Percentiles rank a stretch among this genome's conserved stretches.
phyloP scores from a whole-genome alignment of 2,888 invertebrate species.

The Meteorus colon region DNA sequence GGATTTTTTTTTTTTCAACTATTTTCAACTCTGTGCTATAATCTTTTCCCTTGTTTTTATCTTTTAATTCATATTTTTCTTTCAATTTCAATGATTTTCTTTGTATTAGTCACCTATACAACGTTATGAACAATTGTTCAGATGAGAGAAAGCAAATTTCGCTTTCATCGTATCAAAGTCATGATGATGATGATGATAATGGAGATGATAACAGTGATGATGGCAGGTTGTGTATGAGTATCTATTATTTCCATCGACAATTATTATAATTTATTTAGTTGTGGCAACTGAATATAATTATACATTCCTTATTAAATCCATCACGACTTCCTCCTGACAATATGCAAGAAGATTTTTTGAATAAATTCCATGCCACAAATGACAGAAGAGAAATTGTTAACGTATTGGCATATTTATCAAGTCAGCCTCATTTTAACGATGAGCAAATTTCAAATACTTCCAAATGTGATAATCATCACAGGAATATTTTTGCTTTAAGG shows the following conservation, averaged over 20 bases:
- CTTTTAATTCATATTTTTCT: too few relatives aligned
- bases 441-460: slow-evolving; percentile 47
- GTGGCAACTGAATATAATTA: neutral
- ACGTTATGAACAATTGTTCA: neutral
- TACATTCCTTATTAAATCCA: neutral
- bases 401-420: neutral
- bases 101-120: slow-evolving; percentile 1
- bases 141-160: slow-evolving; percentile 46
- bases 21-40: slow-evolving; percentile 65
- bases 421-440: slow-evolving; percentile 8
- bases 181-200: slow-evolving; percentile 29
- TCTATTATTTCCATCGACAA: neutral
- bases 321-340: neutral
- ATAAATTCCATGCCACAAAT: neutral
- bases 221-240: slow-evolving; percentile 1
- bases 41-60: slow-evolving; percentile 44
- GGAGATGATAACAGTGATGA: slow-evolving; percentile 23
- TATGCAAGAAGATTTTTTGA: too few relatives aligned
- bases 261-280: neutral
- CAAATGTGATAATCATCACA: neutral
- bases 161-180: slow-evolving; percentile 39
- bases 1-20: slow-evolving; percentile 36
- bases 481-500: neutral
- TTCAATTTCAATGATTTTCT: slow-evolving; percentile 10
- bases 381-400: slow-evolving; percentile 9